Conservation (phyloP, 2,797 vertebrate genomes). For the Pangasius macronema region DNA sequence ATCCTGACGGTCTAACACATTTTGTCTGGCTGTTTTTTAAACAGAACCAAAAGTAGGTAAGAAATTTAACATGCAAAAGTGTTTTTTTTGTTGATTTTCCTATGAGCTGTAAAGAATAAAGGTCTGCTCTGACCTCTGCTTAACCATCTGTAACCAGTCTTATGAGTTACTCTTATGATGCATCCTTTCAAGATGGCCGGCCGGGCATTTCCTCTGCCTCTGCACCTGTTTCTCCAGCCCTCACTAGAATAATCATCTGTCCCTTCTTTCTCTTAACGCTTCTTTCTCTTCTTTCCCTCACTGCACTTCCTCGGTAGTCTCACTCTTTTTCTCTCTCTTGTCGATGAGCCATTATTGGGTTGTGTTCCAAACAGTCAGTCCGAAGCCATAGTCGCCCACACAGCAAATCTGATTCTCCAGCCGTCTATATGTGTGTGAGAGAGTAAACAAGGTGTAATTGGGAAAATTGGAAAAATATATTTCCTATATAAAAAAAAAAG, state of each 20-base stretch:
- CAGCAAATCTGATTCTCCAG: neutral
- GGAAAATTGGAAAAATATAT: neutral
- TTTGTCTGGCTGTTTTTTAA: neutral
- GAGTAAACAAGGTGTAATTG: neutral
- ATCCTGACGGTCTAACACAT: neutral
- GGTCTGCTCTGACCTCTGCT: neutral
- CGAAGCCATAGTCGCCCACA: neutral
- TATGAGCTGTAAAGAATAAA: neutral
- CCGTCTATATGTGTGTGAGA: too few species aligned
- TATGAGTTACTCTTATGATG: neutral
- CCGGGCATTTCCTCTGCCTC: neutral
- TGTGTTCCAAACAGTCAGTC: neutral
- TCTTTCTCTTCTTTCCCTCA: too few species aligned
- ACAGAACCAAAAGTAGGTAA: neutral
- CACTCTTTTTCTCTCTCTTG: neutral
- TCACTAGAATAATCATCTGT: neutral
- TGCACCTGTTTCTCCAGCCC: neutral
- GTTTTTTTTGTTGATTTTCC: neutral
- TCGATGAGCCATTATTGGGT: neutral
- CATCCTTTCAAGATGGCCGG: neutral
- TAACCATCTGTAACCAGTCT: slow-evolving; percentile 4
- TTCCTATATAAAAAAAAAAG: neutral
- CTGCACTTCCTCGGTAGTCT: neutral
- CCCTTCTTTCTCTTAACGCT: neutral
- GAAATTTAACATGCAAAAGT: neutral